Conservation (phyloP, 1,140 invertebrate species). For the Drosophila nigromelanica region DNA sequence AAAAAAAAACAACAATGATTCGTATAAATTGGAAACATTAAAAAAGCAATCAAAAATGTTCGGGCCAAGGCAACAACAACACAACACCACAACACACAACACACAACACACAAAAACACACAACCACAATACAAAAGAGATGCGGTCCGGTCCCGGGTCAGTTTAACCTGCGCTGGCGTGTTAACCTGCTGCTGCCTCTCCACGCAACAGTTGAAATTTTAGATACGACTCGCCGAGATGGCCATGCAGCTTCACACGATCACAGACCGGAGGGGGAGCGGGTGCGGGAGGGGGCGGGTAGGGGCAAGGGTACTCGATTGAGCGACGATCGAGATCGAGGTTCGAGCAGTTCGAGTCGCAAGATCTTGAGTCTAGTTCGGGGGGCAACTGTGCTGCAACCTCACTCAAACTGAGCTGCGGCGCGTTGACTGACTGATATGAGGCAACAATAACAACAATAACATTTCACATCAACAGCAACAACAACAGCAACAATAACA, state of each 20-base stretch:
- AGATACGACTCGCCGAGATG: slow-evolving; percentile 18
- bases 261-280: not conserved
- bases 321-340: slow-evolving; percentile 64
- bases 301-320: slow-evolving; percentile 51
- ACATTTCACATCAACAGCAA: slow-evolving; percentile 40
- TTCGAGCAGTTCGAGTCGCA: slow-evolving; percentile 3
- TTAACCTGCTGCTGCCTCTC: slow-evolving; percentile 78
- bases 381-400: slow-evolving; percentile 53
- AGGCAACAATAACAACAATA: slow-evolving; percentile 55
- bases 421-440: slow-evolving; percentile 77
- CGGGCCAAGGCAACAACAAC: slow-evolving; percentile 62
- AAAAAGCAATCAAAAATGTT: slow-evolving; percentile 82
- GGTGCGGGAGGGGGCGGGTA: not conserved
- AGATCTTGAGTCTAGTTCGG: slow-evolving; percentile 52
- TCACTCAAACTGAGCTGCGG: slow-evolving; percentile 70
- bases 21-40: slow-evolving; percentile 82
- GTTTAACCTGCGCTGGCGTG: slow-evolving; percentile 76
- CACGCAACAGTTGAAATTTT: slow-evolving; percentile 55
- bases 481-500: slow-evolving; percentile 46
- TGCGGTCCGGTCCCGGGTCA: slow-evolving; percentile 59
- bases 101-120: slow-evolving; percentile 5
- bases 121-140: slow-evolving; percentile 21
- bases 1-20: slow-evolving; percentile 76
- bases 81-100: slow-evolving; percentile 35
- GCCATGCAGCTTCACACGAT: slow-evolving; percentile 42